Percentiles rank a stretch among this genome's conserved stretches.
phyloP scores from a whole-genome alignment of 1,140 invertebrate genomes.

The Drosophila punjabiensis region DNA sequence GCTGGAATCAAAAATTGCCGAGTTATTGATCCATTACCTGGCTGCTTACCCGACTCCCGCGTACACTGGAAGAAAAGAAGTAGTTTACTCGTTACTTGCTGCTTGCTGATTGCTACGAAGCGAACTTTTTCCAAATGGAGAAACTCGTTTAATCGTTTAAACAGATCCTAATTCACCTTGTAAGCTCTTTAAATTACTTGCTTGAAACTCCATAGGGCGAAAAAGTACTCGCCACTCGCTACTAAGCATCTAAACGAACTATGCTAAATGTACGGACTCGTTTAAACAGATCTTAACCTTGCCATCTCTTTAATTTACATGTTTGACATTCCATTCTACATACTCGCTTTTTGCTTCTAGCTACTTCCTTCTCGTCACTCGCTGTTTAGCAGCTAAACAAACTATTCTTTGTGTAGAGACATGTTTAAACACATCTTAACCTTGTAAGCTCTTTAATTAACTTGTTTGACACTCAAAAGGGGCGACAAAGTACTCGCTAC shows the following conservation, averaged over 20 bases:
- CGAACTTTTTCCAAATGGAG: too few relatives aligned
- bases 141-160: too few relatives aligned
- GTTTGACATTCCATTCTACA: neutral
- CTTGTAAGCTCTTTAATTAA: neutral
- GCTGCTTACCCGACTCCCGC: constrained; percentile 7
- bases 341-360: too few relatives aligned
- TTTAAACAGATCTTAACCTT: too few relatives aligned
- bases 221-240: neutral
- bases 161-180: too few relatives aligned
- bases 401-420: too few relatives aligned
- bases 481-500: neutral
- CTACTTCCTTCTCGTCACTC: too few relatives aligned
- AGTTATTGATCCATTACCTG: constrained; percentile 54
- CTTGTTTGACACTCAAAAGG: neutral
- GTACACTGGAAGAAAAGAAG: neutral
- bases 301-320: neutral
- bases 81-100: neutral
- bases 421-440: too few relatives aligned
- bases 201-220: too few relatives aligned
- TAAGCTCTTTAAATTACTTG: too few relatives aligned
- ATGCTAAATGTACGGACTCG: neutral
- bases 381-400: too few relatives aligned
- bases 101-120: too few relatives aligned
- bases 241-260: neutral
- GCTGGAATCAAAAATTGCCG: constrained; percentile 42